Evolutionary conservation across 2,888 invertebrate species (phyloP).

Genomic region (Drosophila anomelani): DNA sequence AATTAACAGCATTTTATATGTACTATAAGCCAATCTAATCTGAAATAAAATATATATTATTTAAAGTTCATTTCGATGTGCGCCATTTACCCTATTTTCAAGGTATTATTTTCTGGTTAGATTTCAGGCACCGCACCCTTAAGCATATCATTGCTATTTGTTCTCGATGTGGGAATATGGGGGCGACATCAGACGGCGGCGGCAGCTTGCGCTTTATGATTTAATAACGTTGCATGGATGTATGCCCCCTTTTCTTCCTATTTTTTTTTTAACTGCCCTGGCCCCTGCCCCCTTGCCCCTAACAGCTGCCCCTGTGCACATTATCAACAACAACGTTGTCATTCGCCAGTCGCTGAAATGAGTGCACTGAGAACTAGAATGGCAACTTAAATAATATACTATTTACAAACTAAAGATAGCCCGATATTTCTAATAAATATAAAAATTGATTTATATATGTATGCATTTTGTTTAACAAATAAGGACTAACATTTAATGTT

Average conservation of each 20-base stretch:
- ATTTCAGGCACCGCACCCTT: constrained; percentile 3
- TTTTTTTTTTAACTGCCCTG: background rate
- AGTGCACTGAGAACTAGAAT: constrained; percentile 2
- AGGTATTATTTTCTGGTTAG: background rate
- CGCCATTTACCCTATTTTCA: background rate
- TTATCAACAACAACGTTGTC: constrained; percentile 48
- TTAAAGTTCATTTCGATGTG: background rate
- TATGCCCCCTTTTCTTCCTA: constrained; percentile 1
- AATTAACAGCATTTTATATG: background rate
- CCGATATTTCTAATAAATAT: background rate
- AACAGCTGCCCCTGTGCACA: constrained; percentile 18
- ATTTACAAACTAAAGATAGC: background rate
- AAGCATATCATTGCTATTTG: constrained; percentile 32
- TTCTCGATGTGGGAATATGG: constrained; percentile 30
- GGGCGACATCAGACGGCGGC: constrained; percentile 49
- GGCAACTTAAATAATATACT: background rate
- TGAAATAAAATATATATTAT: background rate
- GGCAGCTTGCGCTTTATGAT: constrained; percentile 59
- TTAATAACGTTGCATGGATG: constrained; percentile 55
- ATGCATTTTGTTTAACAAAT: background rate
- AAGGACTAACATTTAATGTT: background rate
- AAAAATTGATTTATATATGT: background rate
- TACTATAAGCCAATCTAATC: background rate
- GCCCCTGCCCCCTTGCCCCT: background rate
- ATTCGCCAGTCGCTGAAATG: constrained; percentile 14